A percentile compares a stretch with the other conserved stretches of the same genome.
phyloP scores from a whole-genome alignment of 2,113 vertebrate species.

The Sinocyclocheilus anshuiensis region DNA sequence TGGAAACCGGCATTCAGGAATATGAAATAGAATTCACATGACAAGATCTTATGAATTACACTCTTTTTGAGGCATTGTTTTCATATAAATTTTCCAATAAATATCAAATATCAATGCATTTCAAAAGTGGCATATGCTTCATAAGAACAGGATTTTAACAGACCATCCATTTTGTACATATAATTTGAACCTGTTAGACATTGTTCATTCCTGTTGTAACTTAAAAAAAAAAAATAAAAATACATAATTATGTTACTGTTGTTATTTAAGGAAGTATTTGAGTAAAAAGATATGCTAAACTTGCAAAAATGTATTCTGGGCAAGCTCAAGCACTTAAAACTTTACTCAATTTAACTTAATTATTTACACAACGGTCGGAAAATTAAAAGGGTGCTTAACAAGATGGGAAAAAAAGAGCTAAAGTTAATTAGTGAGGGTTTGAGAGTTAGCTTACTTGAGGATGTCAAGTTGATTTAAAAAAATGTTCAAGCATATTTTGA shows the following conservation, averaged over 20 bases:
- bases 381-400: neutral
- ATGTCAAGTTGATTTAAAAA: neutral
- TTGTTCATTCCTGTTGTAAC: neutral
- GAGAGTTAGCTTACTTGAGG: neutral
- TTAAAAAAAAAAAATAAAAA: too few relatives aligned
- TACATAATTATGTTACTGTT: neutral
- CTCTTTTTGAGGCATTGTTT: neutral
- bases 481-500: neutral
- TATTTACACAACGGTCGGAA: neutral
- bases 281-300: neutral
- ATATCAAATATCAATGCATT: neutral
- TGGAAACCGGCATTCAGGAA: neutral
- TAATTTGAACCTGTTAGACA: neutral
- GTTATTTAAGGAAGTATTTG: neutral
- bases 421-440: neutral
- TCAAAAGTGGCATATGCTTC: neutral
- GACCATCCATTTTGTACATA: neutral
- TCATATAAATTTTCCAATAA: neutral
- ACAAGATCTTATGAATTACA: neutral
- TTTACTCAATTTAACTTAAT: neutral
- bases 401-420: neutral
- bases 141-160: neutral
- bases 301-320: neutral
- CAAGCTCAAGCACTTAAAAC: neutral
- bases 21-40: neutral